Base-by-base conservation (phyloP, 2,797 vertebrate genomes). In the Harpagifer antarcticus region DNA sequence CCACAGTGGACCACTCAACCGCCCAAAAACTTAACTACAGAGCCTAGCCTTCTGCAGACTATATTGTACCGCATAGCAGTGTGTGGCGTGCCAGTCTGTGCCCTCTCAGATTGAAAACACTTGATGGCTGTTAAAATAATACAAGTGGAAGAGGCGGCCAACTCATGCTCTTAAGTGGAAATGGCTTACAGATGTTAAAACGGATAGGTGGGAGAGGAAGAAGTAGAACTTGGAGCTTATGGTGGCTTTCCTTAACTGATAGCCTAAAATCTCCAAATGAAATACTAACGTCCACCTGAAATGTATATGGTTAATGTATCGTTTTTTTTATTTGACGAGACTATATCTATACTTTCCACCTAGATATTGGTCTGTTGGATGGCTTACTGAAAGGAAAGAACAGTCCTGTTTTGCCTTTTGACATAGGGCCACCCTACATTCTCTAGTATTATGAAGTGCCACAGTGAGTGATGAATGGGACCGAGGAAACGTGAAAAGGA, bases 141-240 rank as follows among this genome's bases (percentile, higher is more conserved):
- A 89, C 79, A 78, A 89, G 89, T 71, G 84, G 70, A 91, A 78
- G 82, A 89, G 83, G 85, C 69, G 15, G 90, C 87, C 86, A 88
- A 72, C 81, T 89, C 75, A 54, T 71, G 82, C 89, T 84, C 89
- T 88, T 86, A 85, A 89, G 82, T 88, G 83, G 79, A 92, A 94
- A 94, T 93, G 66, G 78, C 58, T 94, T 88, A 77, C 93, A 94
- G 93, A 94, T 93, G 93, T 92, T 85, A 55, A 61, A 85, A 69
- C 9, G 31, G 86, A 70, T 84, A 84, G 86, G 79, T 88, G 82
- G 85, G 66, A 74, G 70, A 74, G 77, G 72, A 86, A 73, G 74
- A 74, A 49, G 64, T 56, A 71, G 60, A 72, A 62, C 31, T 54
- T 10, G 58, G 66, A 78, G 63, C 72, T 81, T 37, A 47, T 20